A percentile compares a stretch with the other conserved stretches of the same genome.
Conservation (phyloP, 2,888 invertebrate species). For the Globia sparganii region DNA sequence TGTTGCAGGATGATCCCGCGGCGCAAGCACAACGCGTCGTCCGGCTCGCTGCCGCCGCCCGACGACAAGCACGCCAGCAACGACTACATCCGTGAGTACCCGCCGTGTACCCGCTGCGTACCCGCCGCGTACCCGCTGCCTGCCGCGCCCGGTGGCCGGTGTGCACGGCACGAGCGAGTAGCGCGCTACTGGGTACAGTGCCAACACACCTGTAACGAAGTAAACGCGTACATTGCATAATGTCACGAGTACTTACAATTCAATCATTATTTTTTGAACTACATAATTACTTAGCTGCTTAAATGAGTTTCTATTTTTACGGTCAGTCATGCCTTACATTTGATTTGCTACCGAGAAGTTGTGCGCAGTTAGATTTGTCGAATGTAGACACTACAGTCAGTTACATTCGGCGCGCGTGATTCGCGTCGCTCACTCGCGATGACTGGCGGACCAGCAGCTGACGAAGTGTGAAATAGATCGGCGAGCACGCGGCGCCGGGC, state of each 20-base stretch:
- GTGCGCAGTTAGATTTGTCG: constrained; percentile 15
- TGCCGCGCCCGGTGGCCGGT: no score
- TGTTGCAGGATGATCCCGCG: constrained; percentile 86
- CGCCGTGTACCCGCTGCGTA: no score
- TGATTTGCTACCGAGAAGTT: constrained; percentile 1
- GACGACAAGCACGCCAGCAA: constrained; percentile 89
- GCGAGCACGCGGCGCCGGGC: constrained; percentile 28
- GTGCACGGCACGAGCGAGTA: neutral
- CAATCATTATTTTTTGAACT: constrained; percentile 6
- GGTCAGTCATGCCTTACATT: neutral
- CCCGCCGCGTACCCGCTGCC: no score
- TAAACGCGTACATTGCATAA: neutral
- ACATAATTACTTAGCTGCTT: neutral
- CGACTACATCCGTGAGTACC: constrained; percentile 86
- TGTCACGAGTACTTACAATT: neutral
- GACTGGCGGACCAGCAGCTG: constrained; percentile 49
- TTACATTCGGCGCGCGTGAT: constrained; percentile 12
- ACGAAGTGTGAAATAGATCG: constrained; percentile 46
- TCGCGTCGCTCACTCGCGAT: constrained; percentile 34
- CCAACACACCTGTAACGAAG: neutral
- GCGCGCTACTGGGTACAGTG: neutral
- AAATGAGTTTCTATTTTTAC: constrained; percentile 28
- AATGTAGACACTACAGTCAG: neutral
- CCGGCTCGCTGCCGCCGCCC: constrained; percentile 86
- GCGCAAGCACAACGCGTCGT: constrained; percentile 87